Evolutionary conservation across 2,113 vertebrate genomes (phyloP).

Genomic region (Elephantulus edwardii): DNA sequence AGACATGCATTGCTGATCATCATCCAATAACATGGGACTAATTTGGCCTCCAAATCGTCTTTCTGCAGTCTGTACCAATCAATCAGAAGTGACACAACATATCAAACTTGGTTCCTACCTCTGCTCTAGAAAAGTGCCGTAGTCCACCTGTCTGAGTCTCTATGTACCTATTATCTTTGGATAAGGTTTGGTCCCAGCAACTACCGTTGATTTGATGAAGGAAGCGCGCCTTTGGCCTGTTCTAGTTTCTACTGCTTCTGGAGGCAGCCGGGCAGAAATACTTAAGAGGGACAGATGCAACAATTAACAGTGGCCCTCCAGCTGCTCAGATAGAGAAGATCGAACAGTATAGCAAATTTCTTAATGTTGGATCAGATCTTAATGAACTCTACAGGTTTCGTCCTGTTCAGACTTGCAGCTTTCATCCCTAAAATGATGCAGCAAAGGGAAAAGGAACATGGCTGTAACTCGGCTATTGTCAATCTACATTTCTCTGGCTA

Average conservation of each 20-base stretch:
- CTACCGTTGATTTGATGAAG: not conserved
- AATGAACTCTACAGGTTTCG: not conserved
- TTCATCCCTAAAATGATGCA: not conserved
- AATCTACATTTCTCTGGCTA: not conserved
- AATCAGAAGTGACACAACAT: not conserved
- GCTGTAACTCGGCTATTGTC: not conserved
- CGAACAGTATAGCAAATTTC: not conserved
- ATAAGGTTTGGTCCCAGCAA: not conserved
- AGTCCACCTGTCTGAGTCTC: not conserved
- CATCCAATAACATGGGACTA: not conserved
- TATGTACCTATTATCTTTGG: not conserved
- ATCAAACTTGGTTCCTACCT: not conserved
- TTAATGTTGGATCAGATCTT: not conserved
- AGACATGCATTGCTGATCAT: not conserved
- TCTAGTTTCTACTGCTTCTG: not conserved
- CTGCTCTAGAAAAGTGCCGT: not conserved
- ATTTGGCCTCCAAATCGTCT: not conserved
- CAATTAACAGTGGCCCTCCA: no score
- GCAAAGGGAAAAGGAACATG: no score
- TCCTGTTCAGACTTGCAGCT: not conserved
- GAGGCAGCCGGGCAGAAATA: not conserved
- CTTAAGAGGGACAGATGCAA: no score
- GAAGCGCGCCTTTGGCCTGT: not conserved
- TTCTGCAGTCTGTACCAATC: not conserved
- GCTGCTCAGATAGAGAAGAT: no score